Evolutionary conservation across 2,797 vertebrate species (phyloP), one percentile per base, ranked within the genome.

Genomic region (Sorex maritimensis): DNA sequence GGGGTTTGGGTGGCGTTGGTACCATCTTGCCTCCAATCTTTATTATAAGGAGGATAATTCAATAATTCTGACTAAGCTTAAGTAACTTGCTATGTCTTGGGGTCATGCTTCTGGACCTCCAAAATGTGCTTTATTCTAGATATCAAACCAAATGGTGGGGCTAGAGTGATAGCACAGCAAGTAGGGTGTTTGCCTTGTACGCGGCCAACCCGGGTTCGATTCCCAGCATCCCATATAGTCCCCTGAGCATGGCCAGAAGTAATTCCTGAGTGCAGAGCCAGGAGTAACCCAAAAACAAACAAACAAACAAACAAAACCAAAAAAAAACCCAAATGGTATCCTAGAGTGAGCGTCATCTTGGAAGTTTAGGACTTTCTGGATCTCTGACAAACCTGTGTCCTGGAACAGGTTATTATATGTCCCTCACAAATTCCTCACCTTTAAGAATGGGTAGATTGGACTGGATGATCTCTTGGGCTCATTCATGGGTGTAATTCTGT

Each of bases 21-120:
- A 34, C 34, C 34, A 34, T 34, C 34, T 34, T 34, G 34, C 34
- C 34, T 34, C 34, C 34, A 34, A 34, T 34, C 34, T 44, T 88
- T 61, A 69, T 75, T 73, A 75, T 44, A 74, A 81, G 81, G 81
- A 75, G 15, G 28, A 46, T 74, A 55, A 72, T 61, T 81, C 41
- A 75, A 41, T 61, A 61, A 46, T 83, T 88, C 46, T 73, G 44
- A 83, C 74, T 68, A 61, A 61, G 68, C 34, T 81, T 74, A 24
- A 46, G 1, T n/a, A 63, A 55, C 15, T 72, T 28, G 9, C 34
- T 30, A 17, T 87, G 69, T 81, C 63, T 91, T 19, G 71, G 44
- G 63, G n/a, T 71, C 63, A 55, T 83, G 80, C 68, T 92, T 24
- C 23, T 75, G n/a, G 68, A 55, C 77, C 83, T 81, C 72, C 38